These are phyloP conservation scores for Orthosia cruda DNA, from an alignment of 2,888 invertebrate genomes.

Conservation along the genomic window DNA sequence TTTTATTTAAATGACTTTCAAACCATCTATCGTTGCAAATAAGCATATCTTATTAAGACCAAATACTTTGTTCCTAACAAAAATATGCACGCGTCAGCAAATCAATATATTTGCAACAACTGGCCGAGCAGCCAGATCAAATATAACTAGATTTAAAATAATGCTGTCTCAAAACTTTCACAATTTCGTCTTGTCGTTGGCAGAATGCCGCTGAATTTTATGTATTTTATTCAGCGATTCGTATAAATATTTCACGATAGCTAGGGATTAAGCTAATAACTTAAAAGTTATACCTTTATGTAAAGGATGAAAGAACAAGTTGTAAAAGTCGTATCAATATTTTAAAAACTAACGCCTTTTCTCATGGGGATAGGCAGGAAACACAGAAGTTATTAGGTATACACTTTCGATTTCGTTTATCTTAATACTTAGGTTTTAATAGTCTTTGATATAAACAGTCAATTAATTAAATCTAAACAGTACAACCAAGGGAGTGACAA, in stretches of 20 bases:
- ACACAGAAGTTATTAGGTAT: too few species aligned
- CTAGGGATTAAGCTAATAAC: not conserved
- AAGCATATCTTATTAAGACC: not conserved
- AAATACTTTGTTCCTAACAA: not conserved
- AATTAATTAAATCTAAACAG: too few species aligned
- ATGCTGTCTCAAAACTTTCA: conserved; percentile 43
- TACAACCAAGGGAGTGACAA: too few species aligned
- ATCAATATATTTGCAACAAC: conserved; percentile 23
- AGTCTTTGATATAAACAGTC: too few species aligned
- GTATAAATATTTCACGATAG: conserved; percentile 31
- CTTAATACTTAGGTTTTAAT: too few species aligned
- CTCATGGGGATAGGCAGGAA: too few species aligned
- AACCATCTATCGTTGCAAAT: not conserved
- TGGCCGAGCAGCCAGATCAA: conserved; percentile 15
- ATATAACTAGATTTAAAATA: conserved; percentile 27
- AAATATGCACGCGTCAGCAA: not conserved
- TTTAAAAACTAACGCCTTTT: too few species aligned
- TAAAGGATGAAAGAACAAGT: not conserved
- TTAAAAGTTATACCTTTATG: not conserved
- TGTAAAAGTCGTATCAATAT: too few species aligned
- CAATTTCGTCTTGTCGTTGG: conserved; percentile 49
- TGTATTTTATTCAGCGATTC: conserved; percentile 33
- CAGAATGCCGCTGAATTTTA: conserved; percentile 41
- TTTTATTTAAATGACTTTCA: not conserved
- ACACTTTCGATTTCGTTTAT: too few species aligned